A percentile compares a stretch with the other conserved stretches of the same genome.
Evolutionary conservation across 2,113 vertebrate genomes (phyloP).

Genomic region (Gambusia affinis): DNA sequence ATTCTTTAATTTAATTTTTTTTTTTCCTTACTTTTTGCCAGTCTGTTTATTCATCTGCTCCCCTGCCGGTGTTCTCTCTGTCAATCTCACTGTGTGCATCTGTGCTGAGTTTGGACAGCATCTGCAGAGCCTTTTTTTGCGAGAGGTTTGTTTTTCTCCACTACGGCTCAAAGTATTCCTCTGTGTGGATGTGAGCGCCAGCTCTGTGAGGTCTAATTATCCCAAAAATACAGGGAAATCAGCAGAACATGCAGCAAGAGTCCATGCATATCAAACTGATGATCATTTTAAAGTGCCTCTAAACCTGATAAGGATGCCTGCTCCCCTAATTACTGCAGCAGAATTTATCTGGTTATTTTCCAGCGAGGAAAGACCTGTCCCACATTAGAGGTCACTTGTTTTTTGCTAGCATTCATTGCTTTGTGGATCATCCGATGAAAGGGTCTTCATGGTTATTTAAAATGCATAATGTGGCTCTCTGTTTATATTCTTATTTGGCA

Average conservation of each 20-base stretch:
- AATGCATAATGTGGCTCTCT: constrained; percentile 4
- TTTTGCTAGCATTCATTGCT: neutral
- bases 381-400: neutral
- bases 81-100: constrained; percentile 59
- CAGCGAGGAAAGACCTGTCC: neutral
- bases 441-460: constrained; percentile 7
- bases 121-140: constrained; percentile 59
- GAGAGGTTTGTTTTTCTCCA: constrained; percentile 54
- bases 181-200: constrained; percentile 46
- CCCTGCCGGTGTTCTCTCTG: constrained; percentile 41
- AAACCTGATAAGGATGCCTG: constrained; percentile 9
- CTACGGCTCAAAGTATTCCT: constrained; percentile 47
- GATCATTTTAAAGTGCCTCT: constrained; percentile 34
- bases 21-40: constrained; percentile 8
- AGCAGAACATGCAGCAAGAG: constrained; percentile 49
- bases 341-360: constrained; percentile 10
- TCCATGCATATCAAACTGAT: constrained; percentile 47
- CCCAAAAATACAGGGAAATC: constrained; percentile 67
- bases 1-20: neutral
- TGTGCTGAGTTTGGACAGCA: constrained; percentile 55
- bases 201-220: constrained; percentile 62
- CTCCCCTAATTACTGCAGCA: constrained; percentile 1
- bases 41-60: constrained; percentile 54
- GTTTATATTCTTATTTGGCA: neutral
- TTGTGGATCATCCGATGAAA: constrained; percentile 6